Evolutionary conservation across 2,888 invertebrate species (phyloP), one percentile per base, ranked within the genome.

Genomic region (Torymus texanus): DNA sequence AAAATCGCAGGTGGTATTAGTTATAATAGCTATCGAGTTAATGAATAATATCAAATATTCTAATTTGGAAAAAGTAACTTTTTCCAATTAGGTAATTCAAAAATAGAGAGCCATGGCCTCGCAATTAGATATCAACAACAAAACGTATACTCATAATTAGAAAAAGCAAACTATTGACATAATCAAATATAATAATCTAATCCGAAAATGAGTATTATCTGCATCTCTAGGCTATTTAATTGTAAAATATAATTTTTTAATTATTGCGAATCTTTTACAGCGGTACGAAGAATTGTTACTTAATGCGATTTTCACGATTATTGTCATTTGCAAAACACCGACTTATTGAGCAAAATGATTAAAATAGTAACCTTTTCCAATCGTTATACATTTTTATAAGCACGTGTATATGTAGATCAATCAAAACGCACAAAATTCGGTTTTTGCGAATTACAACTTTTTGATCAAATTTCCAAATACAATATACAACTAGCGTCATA

Each of bases 201-300:
- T 63, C 24, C 21, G 71, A 77, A 72, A 53, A 71, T 77, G 65
- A 79, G 68, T 75, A 70, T 68, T 71, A 75, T 70, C 63, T 65
- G 21, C 50, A 73, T 56, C 21, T 53, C 16, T 55, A 72, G 56
- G 61, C 61, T 78, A 61, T 53, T 41, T 55, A 70, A 63, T 73
- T 50, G 5, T 61, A 59, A 58, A 53, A 41, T 59, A 53, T 51
- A 21, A 65, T 66, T 75, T 74, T 58, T 18, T 51, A 66, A 58
- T 8, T 11, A 58, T 41, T 63, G 16, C 8, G 63, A 63, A 59
- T 59, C 62, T 55, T 72, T 66, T 66, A 24, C 16, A 29, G 72
- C 65, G 72, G 72, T 72, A 78, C 72, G n/a, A 61, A 66, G 10
- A 72, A 72, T 72, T 61, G 78, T 78, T 78, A 78, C 78, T 78